Percentiles rank a stretch among this genome's conserved stretches.
Evolutionary conservation across 2,888 invertebrate species (phyloP).

Genomic region (Exephanes ischioxanthus): DNA sequence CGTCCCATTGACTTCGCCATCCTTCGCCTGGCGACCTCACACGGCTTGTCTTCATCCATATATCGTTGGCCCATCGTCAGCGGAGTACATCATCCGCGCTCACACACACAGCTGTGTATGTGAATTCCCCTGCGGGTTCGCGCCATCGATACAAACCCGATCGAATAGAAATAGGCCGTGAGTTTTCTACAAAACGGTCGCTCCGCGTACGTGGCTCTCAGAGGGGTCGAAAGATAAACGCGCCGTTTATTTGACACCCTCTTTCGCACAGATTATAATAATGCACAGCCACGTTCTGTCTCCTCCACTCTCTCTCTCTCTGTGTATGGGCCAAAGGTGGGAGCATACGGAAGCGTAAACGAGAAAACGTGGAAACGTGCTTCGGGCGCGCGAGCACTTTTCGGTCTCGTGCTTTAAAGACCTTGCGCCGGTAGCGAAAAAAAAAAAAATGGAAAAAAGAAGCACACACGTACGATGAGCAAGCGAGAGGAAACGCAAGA

Average conservation of each 20-base stretch:
- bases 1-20: neutral
- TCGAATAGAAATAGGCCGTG: slow-evolving; percentile 6
- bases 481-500: slow-evolving; percentile 41
- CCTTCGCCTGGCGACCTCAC: neutral
- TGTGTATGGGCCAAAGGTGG: slow-evolving; percentile 23
- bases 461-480: slow-evolving; percentile 25
- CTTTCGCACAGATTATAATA: slow-evolving; percentile 5
- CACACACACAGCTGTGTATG: neutral
- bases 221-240: slow-evolving; percentile 6
- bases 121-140: neutral
- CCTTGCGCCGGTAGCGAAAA: slow-evolving; percentile 8
- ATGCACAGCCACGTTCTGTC: slow-evolving; percentile 5
- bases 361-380: slow-evolving; percentile 63
- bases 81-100: neutral
- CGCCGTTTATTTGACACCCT: neutral
- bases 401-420: slow-evolving; percentile 58
- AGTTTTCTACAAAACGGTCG: neutral
- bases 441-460: neutral
- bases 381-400: slow-evolving; percentile 51
- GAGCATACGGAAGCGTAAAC: slow-evolving; percentile 54
- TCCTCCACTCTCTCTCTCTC: neutral
- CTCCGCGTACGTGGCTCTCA: neutral
- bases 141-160: neutral
- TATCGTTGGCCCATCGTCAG: neutral
- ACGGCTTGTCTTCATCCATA: neutral